Evolutionary conservation across 2,888 invertebrate species (phyloP).

Genomic region (Drosophila vallismaia): DNA sequence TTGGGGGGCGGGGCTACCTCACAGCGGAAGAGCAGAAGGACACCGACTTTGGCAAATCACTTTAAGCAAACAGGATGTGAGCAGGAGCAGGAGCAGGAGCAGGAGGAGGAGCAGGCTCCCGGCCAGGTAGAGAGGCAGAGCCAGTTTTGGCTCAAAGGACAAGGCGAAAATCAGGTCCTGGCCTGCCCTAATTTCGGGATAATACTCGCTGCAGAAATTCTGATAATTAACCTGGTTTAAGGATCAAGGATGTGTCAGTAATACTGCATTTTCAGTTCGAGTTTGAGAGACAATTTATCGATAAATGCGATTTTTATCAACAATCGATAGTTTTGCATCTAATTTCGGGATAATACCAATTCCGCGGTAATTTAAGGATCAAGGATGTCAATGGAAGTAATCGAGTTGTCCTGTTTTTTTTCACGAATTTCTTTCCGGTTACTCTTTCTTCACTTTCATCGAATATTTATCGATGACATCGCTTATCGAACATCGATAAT

Average conservation of each 20-base stretch:
- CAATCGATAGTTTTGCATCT: no score
- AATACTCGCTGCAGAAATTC: background rate
- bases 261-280: no score
- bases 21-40: conserved; percentile 74
- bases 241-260: background rate
- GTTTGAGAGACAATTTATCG: no score
- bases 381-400: background rate
- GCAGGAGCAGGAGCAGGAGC: background rate
- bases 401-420: no score
- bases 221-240: background rate
- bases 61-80: conserved; percentile 3
- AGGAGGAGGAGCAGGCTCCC: background rate
- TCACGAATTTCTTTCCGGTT: no score
- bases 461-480: no score
- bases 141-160: background rate
- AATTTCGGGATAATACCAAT: no score
- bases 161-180: conserved; percentile 15
- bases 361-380: no score
- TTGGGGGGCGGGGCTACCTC: conserved; percentile 5
- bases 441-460: no score
- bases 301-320: no score
- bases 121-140: conserved; percentile 51
- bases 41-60: conserved; percentile 51
- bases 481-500: no score
- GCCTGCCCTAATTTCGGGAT: conserved; percentile 38